Conservation (phyloP, 2,113 vertebrate species). For the Eonycteris spelaea region DNA sequence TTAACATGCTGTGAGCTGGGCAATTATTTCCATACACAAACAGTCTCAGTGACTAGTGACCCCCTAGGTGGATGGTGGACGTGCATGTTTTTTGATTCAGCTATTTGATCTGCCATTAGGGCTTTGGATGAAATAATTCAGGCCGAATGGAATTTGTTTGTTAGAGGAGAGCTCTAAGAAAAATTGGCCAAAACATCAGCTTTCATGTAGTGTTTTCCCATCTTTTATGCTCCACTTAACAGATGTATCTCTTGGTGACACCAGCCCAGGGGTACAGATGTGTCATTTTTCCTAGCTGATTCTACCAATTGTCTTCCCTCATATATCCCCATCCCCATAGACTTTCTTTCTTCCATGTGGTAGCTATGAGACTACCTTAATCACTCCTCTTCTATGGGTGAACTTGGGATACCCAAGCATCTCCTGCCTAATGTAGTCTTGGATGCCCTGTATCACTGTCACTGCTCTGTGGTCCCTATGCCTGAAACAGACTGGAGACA, state of each 20-base stretch:
- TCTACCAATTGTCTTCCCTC: not conserved
- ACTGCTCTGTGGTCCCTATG: not conserved
- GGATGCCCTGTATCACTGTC: not conserved
- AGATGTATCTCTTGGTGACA: not conserved
- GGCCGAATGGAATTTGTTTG: not conserved
- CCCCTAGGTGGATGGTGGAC: not conserved
- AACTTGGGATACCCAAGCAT: not conserved
- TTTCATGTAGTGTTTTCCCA: not conserved
- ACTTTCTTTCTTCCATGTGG: not conserved
- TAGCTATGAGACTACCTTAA: not conserved
- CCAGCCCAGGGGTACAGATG: not conserved
- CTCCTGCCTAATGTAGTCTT: fast-evolving
- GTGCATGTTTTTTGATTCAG: not conserved
- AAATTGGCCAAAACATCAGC: not conserved
- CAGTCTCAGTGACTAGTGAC: not conserved
- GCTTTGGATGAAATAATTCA: not conserved
- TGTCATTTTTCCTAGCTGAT: not conserved
- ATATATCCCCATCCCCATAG: not conserved
- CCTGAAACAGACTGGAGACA: not conserved
- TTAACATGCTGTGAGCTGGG: not conserved
- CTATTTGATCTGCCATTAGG: not conserved
- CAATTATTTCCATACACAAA: not conserved
- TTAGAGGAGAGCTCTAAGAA: not conserved
- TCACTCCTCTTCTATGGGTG: not conserved
- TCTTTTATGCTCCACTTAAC: not conserved